These are phyloP conservation scores for Perca fluviatilis DNA, from an alignment of 2,113 vertebrate species.

Conservation along the genomic window DNA sequence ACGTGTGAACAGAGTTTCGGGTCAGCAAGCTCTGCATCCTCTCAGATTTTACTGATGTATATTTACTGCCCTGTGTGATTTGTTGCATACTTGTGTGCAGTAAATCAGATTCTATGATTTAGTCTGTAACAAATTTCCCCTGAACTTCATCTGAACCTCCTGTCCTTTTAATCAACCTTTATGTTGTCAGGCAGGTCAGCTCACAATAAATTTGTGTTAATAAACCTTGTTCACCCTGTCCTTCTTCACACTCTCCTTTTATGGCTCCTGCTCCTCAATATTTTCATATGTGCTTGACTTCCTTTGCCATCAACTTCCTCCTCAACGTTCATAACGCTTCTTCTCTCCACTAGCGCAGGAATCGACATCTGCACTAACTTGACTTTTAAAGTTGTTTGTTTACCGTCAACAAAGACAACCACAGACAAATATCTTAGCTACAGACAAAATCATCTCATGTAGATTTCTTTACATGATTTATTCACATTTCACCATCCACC, in stretches of 20 bases:
- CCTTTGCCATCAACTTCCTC: background rate
- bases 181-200: background rate
- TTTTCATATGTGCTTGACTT: constrained; percentile 6
- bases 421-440: background rate
- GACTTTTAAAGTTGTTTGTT: background rate
- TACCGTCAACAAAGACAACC: background rate
- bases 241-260: constrained; percentile 38
- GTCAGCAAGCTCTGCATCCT: background rate
- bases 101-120: background rate
- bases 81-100: background rate
- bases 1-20: background rate
- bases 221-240: constrained; percentile 29
- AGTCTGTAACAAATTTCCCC: background rate
- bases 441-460: background rate
- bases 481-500: background rate
- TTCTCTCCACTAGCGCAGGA: constrained; percentile 11
- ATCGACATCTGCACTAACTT: background rate
- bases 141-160: constrained; percentile 21
- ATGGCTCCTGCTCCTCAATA: constrained; percentile 37
- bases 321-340: constrained; percentile 4
- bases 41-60: background rate
- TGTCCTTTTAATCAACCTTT: background rate
- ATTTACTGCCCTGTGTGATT: background rate
- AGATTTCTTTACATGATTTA: background rate
- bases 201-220: constrained; percentile 17